These are phyloP conservation scores for Trachelipus rathkii DNA, from an alignment of 1,140 invertebrate genomes.

Conservation along the genomic window DNA sequence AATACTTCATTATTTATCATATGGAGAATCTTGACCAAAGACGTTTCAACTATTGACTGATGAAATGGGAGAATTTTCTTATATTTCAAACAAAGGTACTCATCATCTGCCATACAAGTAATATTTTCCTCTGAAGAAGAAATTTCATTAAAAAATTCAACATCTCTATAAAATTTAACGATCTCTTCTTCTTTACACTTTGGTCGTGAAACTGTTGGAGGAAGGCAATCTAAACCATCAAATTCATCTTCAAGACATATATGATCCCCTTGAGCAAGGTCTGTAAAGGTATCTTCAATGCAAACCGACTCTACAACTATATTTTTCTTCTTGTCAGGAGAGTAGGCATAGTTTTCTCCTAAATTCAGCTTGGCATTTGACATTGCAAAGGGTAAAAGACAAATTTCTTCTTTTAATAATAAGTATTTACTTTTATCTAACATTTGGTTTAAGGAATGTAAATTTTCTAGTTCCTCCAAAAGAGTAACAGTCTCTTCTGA, in stretches of 20 bases:
- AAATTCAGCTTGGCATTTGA: not conserved
- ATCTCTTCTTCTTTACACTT: constrained; percentile 25
- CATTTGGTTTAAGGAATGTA: not conserved
- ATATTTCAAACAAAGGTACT: constrained; percentile 40
- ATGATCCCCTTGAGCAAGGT: not conserved
- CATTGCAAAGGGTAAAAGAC: not conserved
- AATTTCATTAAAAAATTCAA: constrained; percentile 21
- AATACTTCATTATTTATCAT: constrained; percentile 41
- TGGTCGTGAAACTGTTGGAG: not conserved
- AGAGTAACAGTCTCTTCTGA: not conserved
- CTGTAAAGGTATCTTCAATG: not conserved
- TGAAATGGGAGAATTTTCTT: constrained; percentile 38
- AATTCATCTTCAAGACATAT: constrained; percentile 25
- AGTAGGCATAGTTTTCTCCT: not conserved
- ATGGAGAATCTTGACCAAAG: constrained; percentile 36
- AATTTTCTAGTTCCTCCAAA: not conserved
- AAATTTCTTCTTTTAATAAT: not conserved
- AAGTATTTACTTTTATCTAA: not conserved
- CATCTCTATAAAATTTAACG: constrained; percentile 32
- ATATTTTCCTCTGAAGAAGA: constrained; percentile 16
- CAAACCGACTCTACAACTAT: not conserved
- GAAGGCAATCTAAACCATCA: constrained; percentile 30
- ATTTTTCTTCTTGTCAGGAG: not conserved
- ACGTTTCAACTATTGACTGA: constrained; percentile 31
- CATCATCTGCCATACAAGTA: constrained; percentile 35